Base-by-base conservation (phyloP, 2,888 invertebrate species). In the Acronicta aceris region DNA sequence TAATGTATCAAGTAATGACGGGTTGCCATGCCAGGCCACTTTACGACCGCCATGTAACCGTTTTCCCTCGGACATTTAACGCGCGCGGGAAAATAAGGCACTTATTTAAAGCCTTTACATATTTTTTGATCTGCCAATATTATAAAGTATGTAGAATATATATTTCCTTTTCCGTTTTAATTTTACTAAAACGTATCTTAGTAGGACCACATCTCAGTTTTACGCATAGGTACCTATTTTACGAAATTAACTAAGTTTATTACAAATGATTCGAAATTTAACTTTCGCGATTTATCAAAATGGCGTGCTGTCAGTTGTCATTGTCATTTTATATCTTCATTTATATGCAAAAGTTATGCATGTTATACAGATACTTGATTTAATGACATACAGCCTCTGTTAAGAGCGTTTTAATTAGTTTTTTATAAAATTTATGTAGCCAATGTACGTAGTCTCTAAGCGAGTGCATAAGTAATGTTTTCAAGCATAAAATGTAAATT, bases 1-100 rank as follows among this genome's bases (percentile, higher is more conserved):
- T 76, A 76, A 71, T 64, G 71, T 59, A 63, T 63, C 74, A 62
- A 58, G 78, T 71, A 74, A 76, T 71, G 65, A 69, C 47, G 53
- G 66, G 75, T 63, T 71, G 71, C 71, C 68, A 71, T 69, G 68
- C 69, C 68, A 71, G 21, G 69, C 63, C 65, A 68, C 55, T 74
- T 76, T 76, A 78, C 69, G 78, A 71, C 33, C 64, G 54, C 51
- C 67, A 57, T 65, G 65, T 64, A 71, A 66, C 69, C 64, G 66
- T 74, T 76, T 74, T 74, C 69, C 56, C 50, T 59, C 48, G 55
- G 46, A 59, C 65, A 71, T 74, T 66, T 62, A 68, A 65, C 58
- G 47, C 57, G 45, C 55, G 27, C 65, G 43, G 68, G 53, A 59
- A 77, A 74, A 59, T 66, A 73, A 48, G 48, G 45, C 68, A 13